Conservation (phyloP, 1,140 invertebrate species). For the Nasonia giraulti region DNA sequence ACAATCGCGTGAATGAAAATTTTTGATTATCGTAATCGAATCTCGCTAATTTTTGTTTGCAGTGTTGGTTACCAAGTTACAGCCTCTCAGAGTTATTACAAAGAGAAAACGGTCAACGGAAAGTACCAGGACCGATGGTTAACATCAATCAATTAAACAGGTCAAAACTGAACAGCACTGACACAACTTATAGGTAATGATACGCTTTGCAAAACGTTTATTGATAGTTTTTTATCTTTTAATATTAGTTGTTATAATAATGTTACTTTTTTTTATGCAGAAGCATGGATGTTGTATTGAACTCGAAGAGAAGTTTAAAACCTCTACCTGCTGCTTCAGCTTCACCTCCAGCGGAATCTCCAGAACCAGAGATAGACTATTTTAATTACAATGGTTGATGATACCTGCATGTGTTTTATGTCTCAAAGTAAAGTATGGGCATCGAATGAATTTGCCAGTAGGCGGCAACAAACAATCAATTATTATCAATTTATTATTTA, state of each 20-base stretch:
- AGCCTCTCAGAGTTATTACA: slow-evolving; percentile 87
- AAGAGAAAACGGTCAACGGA: slow-evolving; percentile 85
- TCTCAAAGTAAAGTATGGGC: slow-evolving; percentile 1
- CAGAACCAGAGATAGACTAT: slow-evolving; percentile 62
- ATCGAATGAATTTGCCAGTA: slow-evolving; percentile 17
- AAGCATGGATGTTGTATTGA: slow-evolving; percentile 65
- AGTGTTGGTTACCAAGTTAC: slow-evolving; percentile 90
- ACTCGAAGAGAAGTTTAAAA: slow-evolving; percentile 61
- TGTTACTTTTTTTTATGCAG: slow-evolving; percentile 52
- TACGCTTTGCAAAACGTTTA: background rate
- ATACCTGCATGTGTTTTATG: slow-evolving; percentile 17
- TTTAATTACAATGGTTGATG: slow-evolving; percentile 54
- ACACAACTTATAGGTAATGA: slow-evolving; percentile 33
- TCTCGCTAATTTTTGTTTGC: background rate
- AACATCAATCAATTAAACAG: slow-evolving; percentile 65
- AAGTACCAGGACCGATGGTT: slow-evolving; percentile 82
- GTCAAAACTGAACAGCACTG: slow-evolving; percentile 47
- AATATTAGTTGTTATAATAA: background rate
- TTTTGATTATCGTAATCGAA: background rate
- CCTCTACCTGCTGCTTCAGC: slow-evolving; percentile 52
- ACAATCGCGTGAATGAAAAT: background rate
- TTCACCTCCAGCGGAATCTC: slow-evolving; percentile 53
- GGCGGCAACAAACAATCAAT: slow-evolving; percentile 14
- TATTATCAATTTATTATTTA: slow-evolving; percentile 19
- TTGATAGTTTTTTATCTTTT: background rate